Percentiles rank a stretch among this genome's conserved stretches.
phyloP scores from a whole-genome alignment of 2,888 invertebrate species.

The Dynastes maya region DNA sequence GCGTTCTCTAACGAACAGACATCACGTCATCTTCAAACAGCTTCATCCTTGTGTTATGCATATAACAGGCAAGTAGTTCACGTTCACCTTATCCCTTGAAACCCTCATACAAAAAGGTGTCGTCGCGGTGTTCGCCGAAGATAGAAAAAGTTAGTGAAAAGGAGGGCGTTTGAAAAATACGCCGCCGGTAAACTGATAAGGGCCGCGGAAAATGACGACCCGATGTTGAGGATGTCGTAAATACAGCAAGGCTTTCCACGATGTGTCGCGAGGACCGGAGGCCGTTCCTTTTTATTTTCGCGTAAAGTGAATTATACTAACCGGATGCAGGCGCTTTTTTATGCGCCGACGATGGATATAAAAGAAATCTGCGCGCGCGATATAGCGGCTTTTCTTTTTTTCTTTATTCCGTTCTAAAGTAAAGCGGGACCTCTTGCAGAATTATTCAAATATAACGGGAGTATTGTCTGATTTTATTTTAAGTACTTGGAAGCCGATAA shows the following conservation, averaged over 20 bases:
- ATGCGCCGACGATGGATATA: conserved; percentile 24
- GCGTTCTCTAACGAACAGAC: too few species aligned
- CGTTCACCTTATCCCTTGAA: too few species aligned
- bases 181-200: conserved; percentile 30
- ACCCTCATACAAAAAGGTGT: background rate
- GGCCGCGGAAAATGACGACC: conserved; percentile 36
- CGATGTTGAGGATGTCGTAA: conserved; percentile 26
- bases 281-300: conserved; percentile 25
- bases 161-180: conserved; percentile 21
- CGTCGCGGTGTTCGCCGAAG: background rate
- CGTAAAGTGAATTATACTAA: conserved; percentile 11
- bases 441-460: too few species aligned
- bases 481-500: too few species aligned
- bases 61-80: too few species aligned
- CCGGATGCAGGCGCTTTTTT: conserved; percentile 27
- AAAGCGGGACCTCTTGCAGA: too few species aligned
- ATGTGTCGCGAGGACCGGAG: background rate
- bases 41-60: too few species aligned
- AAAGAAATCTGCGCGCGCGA: conserved; percentile 11
- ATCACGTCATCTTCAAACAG: too few species aligned
- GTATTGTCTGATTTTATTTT: too few species aligned
- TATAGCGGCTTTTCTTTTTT: too few species aligned
- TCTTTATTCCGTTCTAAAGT: too few species aligned
- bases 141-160: too few species aligned
- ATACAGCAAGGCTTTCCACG: conserved; percentile 28